Conservation (phyloP, 2,888 invertebrate genomes). For the Diplolepis rosae region DNA sequence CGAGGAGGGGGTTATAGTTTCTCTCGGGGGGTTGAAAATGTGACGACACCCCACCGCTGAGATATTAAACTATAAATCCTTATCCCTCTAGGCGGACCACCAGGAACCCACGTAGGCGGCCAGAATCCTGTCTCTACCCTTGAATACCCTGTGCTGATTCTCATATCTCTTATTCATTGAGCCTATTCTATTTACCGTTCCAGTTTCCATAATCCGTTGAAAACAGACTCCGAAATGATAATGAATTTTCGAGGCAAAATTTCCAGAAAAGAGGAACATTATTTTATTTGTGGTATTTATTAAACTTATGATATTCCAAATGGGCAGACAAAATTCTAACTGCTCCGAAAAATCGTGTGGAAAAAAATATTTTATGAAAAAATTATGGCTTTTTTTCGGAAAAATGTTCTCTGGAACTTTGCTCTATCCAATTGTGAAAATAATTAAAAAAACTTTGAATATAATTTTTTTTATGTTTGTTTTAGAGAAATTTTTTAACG, state of each 20-base stretch:
- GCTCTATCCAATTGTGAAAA: too few relatives aligned
- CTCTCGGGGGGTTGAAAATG: slow-evolving; percentile 59
- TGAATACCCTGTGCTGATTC: slow-evolving; percentile 42
- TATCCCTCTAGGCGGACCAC: slow-evolving; percentile 69
- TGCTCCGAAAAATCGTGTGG: too few relatives aligned
- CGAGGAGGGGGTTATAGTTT: slow-evolving; percentile 58
- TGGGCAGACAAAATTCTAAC: too few relatives aligned
- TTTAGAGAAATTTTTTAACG: too few relatives aligned
- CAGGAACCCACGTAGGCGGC: slow-evolving; percentile 55
- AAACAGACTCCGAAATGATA: not conserved
- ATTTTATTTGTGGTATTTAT: too few relatives aligned
- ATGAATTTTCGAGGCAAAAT: not conserved
- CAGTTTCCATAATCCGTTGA: not conserved
- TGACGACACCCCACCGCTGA: slow-evolving; percentile 59
- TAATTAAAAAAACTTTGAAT: too few relatives aligned
- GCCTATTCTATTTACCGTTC: slow-evolving; percentile 7
- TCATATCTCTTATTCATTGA: slow-evolving; percentile 47
- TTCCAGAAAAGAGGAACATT: too few relatives aligned
- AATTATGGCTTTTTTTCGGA: too few relatives aligned
- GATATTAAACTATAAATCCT: slow-evolving; percentile 74
- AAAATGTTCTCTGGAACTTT: too few relatives aligned
- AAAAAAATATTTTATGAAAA: too few relatives aligned
- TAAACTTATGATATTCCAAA: too few relatives aligned
- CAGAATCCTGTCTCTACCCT: slow-evolving; percentile 43
- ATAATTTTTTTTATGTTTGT: too few relatives aligned